Evolutionary conservation across 2,888 invertebrate genomes (phyloP).

Genomic region (Ophonus ardosiacus): DNA sequence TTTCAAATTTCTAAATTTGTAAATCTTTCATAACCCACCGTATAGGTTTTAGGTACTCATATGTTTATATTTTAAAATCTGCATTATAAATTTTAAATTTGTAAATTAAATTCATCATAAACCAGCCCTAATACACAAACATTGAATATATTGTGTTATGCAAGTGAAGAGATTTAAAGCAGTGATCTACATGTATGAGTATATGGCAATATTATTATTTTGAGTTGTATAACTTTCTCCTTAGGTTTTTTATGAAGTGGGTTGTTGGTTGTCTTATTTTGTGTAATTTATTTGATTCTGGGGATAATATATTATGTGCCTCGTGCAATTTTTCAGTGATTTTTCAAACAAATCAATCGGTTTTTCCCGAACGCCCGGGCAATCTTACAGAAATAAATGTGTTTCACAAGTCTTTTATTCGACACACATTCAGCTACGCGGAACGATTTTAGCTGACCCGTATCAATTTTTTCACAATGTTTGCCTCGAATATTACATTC

Average conservation of each 20-base stretch:
- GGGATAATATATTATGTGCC: neutral
- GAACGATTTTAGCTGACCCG: slow-evolving; percentile 45
- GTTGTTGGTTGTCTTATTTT: neutral
- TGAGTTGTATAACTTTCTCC: too few species aligned
- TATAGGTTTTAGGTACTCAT: too few species aligned
- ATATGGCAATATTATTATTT: too few species aligned
- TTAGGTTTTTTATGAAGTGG: neutral
- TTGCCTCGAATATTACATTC: slow-evolving; percentile 39
- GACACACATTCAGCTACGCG: slow-evolving; percentile 17
- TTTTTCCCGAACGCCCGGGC: neutral
- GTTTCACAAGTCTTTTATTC: slow-evolving; percentile 47
- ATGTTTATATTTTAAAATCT: too few species aligned
- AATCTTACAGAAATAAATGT: slow-evolving; percentile 24
- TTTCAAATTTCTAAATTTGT: too few species aligned
- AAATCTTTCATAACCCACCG: too few species aligned
- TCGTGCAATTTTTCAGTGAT: slow-evolving; percentile 20
- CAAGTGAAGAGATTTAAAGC: too few species aligned
- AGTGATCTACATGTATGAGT: too few species aligned
- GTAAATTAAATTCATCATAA: too few species aligned
- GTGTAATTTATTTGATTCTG: neutral
- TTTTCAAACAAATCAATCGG: slow-evolving; percentile 36
- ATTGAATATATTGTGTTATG: too few species aligned
- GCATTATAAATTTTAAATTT: too few species aligned
- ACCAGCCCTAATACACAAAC: too few species aligned
- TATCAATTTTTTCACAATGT: slow-evolving; percentile 43